Conservation (phyloP, 2,888 invertebrate genomes). For the Cacoxenus indagator region DNA sequence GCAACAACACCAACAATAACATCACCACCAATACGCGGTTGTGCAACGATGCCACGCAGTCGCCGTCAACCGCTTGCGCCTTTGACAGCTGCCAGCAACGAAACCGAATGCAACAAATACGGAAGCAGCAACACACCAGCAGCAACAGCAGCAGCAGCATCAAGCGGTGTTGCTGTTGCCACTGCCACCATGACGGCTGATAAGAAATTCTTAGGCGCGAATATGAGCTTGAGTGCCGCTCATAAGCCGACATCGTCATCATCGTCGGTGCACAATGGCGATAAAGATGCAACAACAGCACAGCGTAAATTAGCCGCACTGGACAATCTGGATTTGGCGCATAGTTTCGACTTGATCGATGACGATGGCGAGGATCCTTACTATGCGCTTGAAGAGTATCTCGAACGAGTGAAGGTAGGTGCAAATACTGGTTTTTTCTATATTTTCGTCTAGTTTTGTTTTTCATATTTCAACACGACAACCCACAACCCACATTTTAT, state of each 20-base stretch:
- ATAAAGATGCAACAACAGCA: constrained; percentile 49
- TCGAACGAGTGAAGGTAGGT: constrained; percentile 70
- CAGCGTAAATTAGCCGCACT: constrained; percentile 54
- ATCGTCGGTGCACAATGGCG: constrained; percentile 45
- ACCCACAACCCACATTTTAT: neutral
- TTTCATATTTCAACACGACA: neutral
- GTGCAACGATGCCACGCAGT: constrained; percentile 65
- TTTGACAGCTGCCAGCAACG: constrained; percentile 13
- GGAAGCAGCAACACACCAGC: constrained; percentile 30
- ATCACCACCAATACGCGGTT: constrained; percentile 43
- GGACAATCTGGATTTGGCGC: constrained; percentile 65
- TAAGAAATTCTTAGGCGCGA: constrained; percentile 55
- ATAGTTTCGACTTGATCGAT: constrained; percentile 57
- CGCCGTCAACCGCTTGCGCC: constrained; percentile 44
- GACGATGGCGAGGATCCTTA: constrained; percentile 70
- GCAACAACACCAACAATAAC: constrained; percentile 27
- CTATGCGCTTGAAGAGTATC: constrained; percentile 66
- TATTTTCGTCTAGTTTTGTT: neutral
- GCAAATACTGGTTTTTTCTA: neutral
- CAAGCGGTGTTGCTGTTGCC: constrained; percentile 22
- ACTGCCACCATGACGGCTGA: constrained; percentile 58
- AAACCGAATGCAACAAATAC: constrained; percentile 16
- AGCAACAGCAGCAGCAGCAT: constrained; percentile 38
- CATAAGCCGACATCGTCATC: constrained; percentile 46
- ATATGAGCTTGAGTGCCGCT: constrained; percentile 30